These are phyloP conservation scores for Gandaritis pyraliata DNA, from an alignment of 2,888 invertebrate species.

Conservation along the genomic window DNA sequence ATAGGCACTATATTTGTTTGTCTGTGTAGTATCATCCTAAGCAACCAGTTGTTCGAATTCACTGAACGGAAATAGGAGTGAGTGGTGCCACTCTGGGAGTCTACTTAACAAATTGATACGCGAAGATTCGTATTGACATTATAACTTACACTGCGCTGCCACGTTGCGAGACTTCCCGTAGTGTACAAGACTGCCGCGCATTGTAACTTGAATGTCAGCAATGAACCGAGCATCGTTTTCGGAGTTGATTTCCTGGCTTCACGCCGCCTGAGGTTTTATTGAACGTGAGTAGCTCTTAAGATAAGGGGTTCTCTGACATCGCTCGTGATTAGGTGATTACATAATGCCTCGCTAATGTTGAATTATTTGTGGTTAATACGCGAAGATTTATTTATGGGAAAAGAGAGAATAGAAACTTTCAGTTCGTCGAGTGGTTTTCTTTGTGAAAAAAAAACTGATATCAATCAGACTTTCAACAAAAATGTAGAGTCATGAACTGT, in stretches of 20 bases:
- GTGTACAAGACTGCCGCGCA: no score
- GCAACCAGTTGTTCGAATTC: constrained; percentile 49
- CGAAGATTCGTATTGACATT: no score
- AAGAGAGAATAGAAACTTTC: background rate
- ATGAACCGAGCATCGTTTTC: no score
- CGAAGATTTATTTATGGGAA: background rate
- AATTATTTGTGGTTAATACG: constrained; percentile 12
- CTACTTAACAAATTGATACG: no score
- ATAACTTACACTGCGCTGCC: no score
- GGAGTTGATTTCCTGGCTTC: constrained; percentile 35
- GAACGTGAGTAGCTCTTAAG: constrained; percentile 59
- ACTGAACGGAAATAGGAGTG: constrained; percentile 56
- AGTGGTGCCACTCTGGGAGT: constrained; percentile 53
- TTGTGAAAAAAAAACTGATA: background rate
- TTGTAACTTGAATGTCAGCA: no score
- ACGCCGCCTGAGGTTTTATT: constrained; percentile 57
- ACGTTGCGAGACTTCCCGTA: no score
- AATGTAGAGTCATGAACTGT: no score
- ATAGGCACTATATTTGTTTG: no score
- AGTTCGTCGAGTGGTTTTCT: background rate
- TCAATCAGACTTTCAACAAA: no score
- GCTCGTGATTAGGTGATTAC: constrained; percentile 15
- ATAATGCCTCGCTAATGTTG: constrained; percentile 13
- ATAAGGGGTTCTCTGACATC: constrained; percentile 43
- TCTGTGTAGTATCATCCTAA: no score